phyloP scores from a whole-genome alignment of 2,888 invertebrate genomes.

The Andrena marginata region DNA sequence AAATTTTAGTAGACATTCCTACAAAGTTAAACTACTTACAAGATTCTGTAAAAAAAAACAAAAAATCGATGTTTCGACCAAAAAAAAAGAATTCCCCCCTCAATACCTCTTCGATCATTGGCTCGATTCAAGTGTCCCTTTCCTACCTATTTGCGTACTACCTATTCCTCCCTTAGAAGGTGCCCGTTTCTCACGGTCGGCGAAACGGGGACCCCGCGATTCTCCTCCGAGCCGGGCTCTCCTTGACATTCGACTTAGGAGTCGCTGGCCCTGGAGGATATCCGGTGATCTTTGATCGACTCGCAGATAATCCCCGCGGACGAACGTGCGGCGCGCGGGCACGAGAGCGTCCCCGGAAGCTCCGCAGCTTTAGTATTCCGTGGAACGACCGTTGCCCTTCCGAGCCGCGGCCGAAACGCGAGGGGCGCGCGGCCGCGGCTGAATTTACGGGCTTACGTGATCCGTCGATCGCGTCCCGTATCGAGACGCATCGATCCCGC shows the following conservation, averaged over 20 bases:
- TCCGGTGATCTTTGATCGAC: slow-evolving; percentile 67
- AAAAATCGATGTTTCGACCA: no score
- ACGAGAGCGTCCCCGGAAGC: slow-evolving; percentile 70
- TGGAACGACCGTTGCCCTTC: slow-evolving; percentile 71
- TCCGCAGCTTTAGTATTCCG: slow-evolving; percentile 74
- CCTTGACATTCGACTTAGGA: slow-evolving; percentile 53
- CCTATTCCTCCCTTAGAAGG: background rate
- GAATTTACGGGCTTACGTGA: slow-evolving; percentile 72
- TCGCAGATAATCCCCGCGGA: slow-evolving; percentile 56
- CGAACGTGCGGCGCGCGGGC: slow-evolving; percentile 13
- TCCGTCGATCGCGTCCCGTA: slow-evolving; percentile 34
- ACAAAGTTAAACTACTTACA: no score
- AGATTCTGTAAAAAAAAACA: no score
- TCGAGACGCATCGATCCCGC: slow-evolving; percentile 34
- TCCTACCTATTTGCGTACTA: no score
- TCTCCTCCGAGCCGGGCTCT: background rate
- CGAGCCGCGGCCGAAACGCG: slow-evolving; percentile 57
- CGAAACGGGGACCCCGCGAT: background rate
- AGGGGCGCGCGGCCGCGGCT: slow-evolving; percentile 50
- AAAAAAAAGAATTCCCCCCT: no score
- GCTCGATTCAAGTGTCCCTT: no score
- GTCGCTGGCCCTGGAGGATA: slow-evolving; percentile 56
- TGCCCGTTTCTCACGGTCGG: background rate
- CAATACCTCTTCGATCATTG: no score
- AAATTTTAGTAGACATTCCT: no score